These are phyloP conservation scores for Acrossocheilus wenchowensis DNA, from an alignment of 2,797 vertebrate species.

Conservation along the genomic window DNA sequence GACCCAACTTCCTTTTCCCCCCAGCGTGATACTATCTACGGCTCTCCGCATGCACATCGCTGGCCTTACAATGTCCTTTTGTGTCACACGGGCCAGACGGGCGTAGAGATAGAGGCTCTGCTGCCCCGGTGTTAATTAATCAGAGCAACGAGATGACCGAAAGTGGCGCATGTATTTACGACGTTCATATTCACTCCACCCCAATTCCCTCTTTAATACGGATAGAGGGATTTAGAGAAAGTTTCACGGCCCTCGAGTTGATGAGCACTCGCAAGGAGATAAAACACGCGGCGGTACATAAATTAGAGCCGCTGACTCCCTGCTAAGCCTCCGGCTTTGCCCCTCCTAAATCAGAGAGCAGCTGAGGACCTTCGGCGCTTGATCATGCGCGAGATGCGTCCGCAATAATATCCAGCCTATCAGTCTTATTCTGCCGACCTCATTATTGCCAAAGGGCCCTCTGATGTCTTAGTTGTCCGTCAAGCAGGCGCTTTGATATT, in stretches of 20 bases:
- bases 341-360: conserved; percentile 55
- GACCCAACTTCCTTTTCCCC: conserved; percentile 63
- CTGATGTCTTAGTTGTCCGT: conserved; percentile 63
- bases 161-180: conserved; percentile 58
- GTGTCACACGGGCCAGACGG: conserved; percentile 56
- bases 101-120: conserved; percentile 66
- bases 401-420: conserved; percentile 50
- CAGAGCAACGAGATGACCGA: conserved; percentile 62
- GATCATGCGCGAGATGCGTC: conserved; percentile 54
- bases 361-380: conserved; percentile 63
- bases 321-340: conserved; percentile 46
- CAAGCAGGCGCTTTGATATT: conserved; percentile 78
- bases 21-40: conserved; percentile 68
- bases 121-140: conserved; percentile 73
- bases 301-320: conserved; percentile 43
- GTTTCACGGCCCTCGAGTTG: conserved; percentile 53
- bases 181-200: conserved; percentile 27
- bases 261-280: conserved; percentile 50
- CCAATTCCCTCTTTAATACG: conserved; percentile 33
- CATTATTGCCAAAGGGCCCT: conserved; percentile 58
- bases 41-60: conserved; percentile 66
- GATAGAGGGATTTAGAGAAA: conserved; percentile 45
- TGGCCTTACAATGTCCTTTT: conserved; percentile 70
- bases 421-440: conserved; percentile 40
- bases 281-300: conserved; percentile 55